phyloP scores from a whole-genome alignment of 2,113 vertebrate genomes.

The Oriolus oriolus region DNA sequence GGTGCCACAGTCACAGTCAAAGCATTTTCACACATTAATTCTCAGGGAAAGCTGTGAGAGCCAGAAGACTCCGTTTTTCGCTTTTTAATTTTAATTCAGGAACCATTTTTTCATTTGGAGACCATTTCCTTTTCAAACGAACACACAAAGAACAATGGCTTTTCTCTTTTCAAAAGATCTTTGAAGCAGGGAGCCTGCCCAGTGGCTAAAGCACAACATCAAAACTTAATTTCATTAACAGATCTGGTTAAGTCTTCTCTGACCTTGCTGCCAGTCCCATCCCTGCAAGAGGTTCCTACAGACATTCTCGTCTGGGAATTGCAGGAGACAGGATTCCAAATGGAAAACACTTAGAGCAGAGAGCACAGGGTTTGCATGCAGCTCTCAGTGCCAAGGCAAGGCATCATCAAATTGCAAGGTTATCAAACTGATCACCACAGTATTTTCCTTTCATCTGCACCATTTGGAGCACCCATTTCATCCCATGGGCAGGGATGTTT shows the following conservation, averaged over 20 bases:
- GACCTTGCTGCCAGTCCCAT: neutral
- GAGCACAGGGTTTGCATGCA: neutral
- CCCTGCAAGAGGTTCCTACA: neutral
- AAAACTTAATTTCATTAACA: slow-evolving; percentile 41
- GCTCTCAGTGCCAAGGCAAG: neutral
- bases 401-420: neutral
- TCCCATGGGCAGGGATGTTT: neutral
- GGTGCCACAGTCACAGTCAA: neutral
- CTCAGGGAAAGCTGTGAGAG: neutral
- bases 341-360: neutral
- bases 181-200: slow-evolving; percentile 22
- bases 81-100: neutral
- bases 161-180: slow-evolving; percentile 57
- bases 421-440: neutral
- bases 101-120: slow-evolving; percentile 48
- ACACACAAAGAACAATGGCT: slow-evolving; percentile 52
- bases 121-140: slow-evolving; percentile 60
- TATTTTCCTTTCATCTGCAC: neutral
- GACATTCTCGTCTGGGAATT: neutral
- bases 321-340: neutral
- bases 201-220: slow-evolving; percentile 33
- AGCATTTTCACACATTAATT: neutral
- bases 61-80: neutral
- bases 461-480: neutral
- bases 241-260: slow-evolving; percentile 17